Evolutionary conservation across 2,888 invertebrate genomes (phyloP), one percentile per base, ranked within the genome.

Genomic region (Sepiola atlantica): DNA sequence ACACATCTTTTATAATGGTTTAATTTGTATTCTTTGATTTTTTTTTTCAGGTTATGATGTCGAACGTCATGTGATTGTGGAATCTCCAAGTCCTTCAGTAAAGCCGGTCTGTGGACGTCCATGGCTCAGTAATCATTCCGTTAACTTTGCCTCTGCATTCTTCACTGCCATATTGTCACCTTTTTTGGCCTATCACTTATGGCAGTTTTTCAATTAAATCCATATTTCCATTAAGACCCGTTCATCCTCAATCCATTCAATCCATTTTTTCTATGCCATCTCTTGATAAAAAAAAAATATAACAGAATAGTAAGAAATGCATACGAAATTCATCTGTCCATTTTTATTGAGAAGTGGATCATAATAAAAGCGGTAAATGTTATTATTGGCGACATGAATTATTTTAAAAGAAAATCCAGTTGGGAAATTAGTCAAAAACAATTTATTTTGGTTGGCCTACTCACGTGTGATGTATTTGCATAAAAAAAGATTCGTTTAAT

Each of bases 81-180:
- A 98, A 95, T 98, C 98, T 94, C 98, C 98, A 4, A 98, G 98
- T 94, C 97, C 98, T 95, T 98, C 98, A 54, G 98, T 99, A 0
- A 98, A 98, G 95, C 98, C 98, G 97, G 98, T 99, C 95, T 98
- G 98, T 96, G 99, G 99, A 14, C 97, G 98, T 94, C 98, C 98
- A 95, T 97, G 99, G 94, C 97, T 99, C 92, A 98, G 99, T 97
- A 99, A 99, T 97, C 98, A 99, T 97, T 98, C 98, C 96, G 98
- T 99, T 0, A 99, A 99, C 97, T 98, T 99, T 92, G 97, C 99
- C 94, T 98, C 98, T 0, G 98, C 98, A 94, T 98, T 99, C 94
- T 97, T 98, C 20, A 98, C 98, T 16, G 96, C 96, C 20, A 93
- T 97, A 24, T 32, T 97, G 16, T 95, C 96, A 32, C 97, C 97